phyloP scores from a whole-genome alignment of 2,888 invertebrate species.

The Myopa testacea region DNA sequence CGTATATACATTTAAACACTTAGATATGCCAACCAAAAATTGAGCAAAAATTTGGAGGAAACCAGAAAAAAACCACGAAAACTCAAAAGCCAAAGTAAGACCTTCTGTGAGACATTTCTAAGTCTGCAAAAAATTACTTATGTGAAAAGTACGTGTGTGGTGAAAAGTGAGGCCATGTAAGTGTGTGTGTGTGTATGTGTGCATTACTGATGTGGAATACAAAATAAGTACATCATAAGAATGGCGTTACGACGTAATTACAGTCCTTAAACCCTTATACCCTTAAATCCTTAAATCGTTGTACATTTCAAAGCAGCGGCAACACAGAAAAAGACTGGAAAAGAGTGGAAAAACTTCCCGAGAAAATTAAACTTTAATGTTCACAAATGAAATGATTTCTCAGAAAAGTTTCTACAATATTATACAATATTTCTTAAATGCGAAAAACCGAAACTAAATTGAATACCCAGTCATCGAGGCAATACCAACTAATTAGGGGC shows the following conservation, averaged over 20 bases:
- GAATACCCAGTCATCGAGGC: too few species aligned
- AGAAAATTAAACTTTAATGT: too few species aligned
- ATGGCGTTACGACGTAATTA: constrained; percentile 16
- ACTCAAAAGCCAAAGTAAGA: background rate
- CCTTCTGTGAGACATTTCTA: constrained; percentile 24
- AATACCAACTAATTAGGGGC: too few species aligned
- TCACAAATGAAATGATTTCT: too few species aligned
- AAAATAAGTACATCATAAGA: constrained; percentile 10
- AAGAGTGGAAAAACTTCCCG: background rate
- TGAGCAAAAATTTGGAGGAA: background rate
- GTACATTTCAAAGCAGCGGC: too few species aligned
- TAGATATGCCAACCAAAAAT: background rate
- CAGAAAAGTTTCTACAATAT: too few species aligned
- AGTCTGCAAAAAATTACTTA: constrained; percentile 11
- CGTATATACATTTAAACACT: too few species aligned
- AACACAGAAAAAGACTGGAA: background rate
- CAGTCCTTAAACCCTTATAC: constrained; percentile 3
- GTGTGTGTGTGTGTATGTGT: background rate
- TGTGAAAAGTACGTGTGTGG: constrained; percentile 1
- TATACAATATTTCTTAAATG: too few species aligned
- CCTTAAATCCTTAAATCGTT: too few species aligned
- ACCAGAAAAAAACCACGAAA: background rate
- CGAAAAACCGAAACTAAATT: too few species aligned
- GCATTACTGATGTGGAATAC: background rate
- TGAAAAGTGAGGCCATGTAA: background rate